Conservation (phyloP, 2,888 invertebrate genomes). For the Agrilus cyanescens region DNA sequence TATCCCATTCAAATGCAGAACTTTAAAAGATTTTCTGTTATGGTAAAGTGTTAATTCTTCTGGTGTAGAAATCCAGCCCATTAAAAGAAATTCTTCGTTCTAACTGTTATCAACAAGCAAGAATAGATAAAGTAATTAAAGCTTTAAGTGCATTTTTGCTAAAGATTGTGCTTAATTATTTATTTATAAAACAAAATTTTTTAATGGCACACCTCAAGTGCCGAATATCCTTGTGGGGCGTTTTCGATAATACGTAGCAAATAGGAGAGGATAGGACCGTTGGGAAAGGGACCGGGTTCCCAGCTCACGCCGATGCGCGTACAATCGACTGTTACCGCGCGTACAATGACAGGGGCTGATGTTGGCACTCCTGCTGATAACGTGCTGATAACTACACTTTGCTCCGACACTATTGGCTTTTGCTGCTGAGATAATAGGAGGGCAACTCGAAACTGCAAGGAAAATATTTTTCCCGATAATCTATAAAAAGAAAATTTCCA, state of each 20-base stretch:
- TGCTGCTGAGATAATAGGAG: conserved; percentile 60
- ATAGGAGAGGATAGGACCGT: conserved; percentile 81
- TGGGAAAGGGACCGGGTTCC: conserved; percentile 77
- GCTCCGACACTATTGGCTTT: conserved; percentile 52
- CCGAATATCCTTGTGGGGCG: conserved; percentile 29
- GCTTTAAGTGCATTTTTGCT: too few species aligned
- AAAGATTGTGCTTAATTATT: too few species aligned
- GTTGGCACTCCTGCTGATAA: conserved; percentile 60
- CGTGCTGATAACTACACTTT: conserved; percentile 67
- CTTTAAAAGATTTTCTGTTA: too few species aligned
- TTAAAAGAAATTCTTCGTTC: too few species aligned
- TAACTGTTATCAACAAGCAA: too few species aligned
- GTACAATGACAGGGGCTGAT: conserved; percentile 63
- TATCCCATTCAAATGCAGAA: too few species aligned
- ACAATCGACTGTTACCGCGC: conserved; percentile 68
- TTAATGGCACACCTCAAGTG: conserved; percentile 32
- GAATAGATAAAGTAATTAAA: too few species aligned
- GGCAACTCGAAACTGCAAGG: conserved; percentile 71
- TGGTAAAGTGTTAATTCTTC: too few species aligned
- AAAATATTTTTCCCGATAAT: too few species aligned
- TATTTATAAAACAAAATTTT: too few species aligned
- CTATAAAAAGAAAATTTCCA: too few species aligned
- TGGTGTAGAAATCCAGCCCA: too few species aligned
- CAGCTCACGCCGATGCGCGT: conserved; percentile 78
- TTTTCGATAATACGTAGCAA: conserved; percentile 53